phyloP scores from a whole-genome alignment of 2,888 invertebrate species.

The Venustoraphidia nigricollis region DNA sequence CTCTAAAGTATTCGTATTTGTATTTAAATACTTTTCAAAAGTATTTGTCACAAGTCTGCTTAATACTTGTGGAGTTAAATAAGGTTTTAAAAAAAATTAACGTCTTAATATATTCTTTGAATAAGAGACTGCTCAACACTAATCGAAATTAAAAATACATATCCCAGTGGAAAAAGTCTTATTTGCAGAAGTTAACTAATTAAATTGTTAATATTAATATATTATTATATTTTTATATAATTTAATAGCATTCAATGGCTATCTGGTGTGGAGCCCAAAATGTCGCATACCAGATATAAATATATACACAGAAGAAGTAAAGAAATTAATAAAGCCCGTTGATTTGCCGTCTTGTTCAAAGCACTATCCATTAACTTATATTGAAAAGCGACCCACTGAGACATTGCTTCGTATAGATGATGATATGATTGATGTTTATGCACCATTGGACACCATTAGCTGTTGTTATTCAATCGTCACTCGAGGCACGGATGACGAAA shows the following conservation, averaged over 20 bases:
- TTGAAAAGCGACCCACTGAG: slow-evolving; percentile 17
- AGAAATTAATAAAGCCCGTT: slow-evolving; percentile 33
- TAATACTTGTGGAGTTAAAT: no score
- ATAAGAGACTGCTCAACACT: no score
- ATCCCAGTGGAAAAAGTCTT: no score
- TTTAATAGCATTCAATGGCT: slow-evolving; percentile 19
- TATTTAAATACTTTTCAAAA: no score
- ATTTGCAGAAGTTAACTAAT: no score
- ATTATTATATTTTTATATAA: no score
- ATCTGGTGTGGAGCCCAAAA: slow-evolving; percentile 39
- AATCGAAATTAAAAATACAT: no score
- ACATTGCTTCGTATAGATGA: slow-evolving; percentile 21
- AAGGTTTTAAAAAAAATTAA: no score
- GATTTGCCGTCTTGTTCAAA: slow-evolving; percentile 36
- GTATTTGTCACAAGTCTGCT: no score
- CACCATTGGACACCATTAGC: slow-evolving; percentile 12
- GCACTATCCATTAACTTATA: slow-evolving; percentile 21
- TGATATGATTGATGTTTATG: slow-evolving; percentile 18
- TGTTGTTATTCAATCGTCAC: slow-evolving; percentile 24
- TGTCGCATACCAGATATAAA: slow-evolving; percentile 47
- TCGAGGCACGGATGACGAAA: slow-evolving; percentile 12
- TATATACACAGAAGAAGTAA: slow-evolving; percentile 37
- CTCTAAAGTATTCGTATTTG: no score
- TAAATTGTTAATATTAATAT: no score
- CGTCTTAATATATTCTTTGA: no score